Conservation (phyloP, 1,140 invertebrate species). For the Zaprionus lachaisei region DNA sequence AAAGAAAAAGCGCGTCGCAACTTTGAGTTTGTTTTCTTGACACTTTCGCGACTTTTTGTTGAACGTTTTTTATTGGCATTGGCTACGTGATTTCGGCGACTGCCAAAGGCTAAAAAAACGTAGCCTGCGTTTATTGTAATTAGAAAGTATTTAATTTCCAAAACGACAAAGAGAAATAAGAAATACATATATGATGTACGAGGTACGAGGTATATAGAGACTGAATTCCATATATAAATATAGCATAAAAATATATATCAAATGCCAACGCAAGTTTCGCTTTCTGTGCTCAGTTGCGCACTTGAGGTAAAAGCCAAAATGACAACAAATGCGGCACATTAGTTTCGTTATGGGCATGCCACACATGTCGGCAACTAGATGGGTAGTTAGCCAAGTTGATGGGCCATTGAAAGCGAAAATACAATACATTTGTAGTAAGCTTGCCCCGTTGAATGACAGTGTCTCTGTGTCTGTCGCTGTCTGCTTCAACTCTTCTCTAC, state of each 20-base stretch:
- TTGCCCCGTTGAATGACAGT: too few species aligned
- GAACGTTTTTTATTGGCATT: conserved; percentile 54
- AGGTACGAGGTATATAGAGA: conserved; percentile 1
- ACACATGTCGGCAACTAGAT: conserved; percentile 25
- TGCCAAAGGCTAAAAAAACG: conserved; percentile 50
- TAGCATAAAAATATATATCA: conserved; percentile 28
- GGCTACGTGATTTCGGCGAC: conserved; percentile 73
- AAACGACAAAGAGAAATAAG: conserved; percentile 47
- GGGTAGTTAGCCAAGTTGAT: conserved; percentile 50
- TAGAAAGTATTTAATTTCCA: conserved; percentile 83
- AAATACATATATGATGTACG: conserved; percentile 23
- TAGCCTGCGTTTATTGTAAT: conserved; percentile 80
- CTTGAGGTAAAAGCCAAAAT: conserved; percentile 51
- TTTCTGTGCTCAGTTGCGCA: conserved; percentile 20
- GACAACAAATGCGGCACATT: conserved; percentile 68
- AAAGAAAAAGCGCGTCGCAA: conserved; percentile 75
- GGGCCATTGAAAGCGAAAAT: conserved; percentile 62
- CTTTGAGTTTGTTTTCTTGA: conserved; percentile 64
- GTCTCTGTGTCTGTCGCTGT: too few species aligned
- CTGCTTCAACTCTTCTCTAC: too few species aligned
- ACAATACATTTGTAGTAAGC: conserved; percentile 6
- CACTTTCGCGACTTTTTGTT: conserved; percentile 67
- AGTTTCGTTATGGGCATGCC: conserved; percentile 73
- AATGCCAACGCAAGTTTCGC: conserved; percentile 40
- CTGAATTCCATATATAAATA: conserved; percentile 42